phyloP scores from a whole-genome alignment of 2,797 vertebrate genomes.

The Gallirallus australis region DNA sequence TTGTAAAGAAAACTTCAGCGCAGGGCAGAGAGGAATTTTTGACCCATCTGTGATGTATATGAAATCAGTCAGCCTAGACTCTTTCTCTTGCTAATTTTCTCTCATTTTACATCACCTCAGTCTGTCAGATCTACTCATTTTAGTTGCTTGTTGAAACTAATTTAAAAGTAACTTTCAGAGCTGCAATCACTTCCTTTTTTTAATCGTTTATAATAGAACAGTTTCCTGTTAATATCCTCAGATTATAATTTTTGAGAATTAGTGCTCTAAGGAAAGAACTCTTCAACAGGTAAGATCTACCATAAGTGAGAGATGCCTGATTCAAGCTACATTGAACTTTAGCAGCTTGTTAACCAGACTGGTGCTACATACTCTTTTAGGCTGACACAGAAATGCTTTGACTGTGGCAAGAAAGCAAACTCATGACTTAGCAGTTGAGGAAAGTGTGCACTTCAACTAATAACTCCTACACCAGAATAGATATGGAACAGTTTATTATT shows the following conservation, averaged over 20 bases:
- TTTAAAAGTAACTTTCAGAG: not conserved
- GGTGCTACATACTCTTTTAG: not conserved
- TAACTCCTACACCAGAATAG: not conserved
- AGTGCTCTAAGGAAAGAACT: not conserved
- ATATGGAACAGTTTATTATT: not conserved
- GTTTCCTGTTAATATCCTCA: not conserved
- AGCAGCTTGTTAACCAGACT: not conserved
- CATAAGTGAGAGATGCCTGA: not conserved
- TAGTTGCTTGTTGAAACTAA: not conserved
- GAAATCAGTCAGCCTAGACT: not conserved
- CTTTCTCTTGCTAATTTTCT: not conserved
- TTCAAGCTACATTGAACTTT: not conserved
- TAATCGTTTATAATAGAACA: not conserved
- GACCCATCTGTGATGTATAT: not conserved
- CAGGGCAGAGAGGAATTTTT: not conserved
- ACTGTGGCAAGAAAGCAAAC: not conserved
- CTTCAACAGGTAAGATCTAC: not conserved
- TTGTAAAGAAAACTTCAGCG: not conserved
- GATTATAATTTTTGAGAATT: not conserved
- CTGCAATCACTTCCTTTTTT: not conserved
- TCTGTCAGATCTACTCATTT: not conserved
- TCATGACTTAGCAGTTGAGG: not conserved
- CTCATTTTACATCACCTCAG: accelerated
- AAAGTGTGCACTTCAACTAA: not conserved
- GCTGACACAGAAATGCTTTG: not conserved